Percentiles rank a stretch among this genome's conserved stretches.
phyloP scores from a whole-genome alignment of 2,113 vertebrate genomes.

The Pandion haliaetus region DNA sequence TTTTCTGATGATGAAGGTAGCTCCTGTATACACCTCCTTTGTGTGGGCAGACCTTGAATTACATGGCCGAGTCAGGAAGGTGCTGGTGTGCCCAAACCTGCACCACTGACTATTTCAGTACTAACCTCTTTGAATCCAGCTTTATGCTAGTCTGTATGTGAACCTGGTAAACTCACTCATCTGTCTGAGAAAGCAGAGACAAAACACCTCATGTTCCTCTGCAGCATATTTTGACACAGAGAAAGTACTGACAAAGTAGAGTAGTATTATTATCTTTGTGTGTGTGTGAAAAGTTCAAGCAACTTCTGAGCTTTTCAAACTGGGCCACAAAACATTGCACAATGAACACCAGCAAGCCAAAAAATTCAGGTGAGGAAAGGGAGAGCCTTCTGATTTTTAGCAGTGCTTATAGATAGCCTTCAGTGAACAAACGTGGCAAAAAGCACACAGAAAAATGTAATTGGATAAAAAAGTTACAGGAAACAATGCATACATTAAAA shows the following conservation, averaged over 20 bases:
- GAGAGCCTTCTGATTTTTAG: neutral
- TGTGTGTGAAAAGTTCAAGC: neutral
- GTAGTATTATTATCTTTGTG: neutral
- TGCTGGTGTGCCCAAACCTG: neutral
- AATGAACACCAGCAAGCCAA: neutral
- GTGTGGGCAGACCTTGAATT: neutral
- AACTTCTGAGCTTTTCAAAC: neutral
- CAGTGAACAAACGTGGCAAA: neutral
- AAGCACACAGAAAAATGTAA: neutral
- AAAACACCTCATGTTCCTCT: neutral
- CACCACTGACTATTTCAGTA: neutral
- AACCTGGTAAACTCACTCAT: neutral
- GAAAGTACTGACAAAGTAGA: neutral
- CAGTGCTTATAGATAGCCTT: neutral
- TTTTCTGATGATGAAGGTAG: neutral
- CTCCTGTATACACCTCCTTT: neutral
- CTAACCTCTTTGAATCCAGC: neutral
- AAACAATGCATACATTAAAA: neutral
- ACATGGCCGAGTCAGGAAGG: neutral
- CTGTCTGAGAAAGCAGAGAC: neutral
- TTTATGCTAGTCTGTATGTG: neutral
- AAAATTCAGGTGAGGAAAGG: neutral
- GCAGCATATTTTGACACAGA: neutral
- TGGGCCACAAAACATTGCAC: neutral
- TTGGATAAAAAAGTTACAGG: neutral